Base-by-base conservation (phyloP, 1,140 invertebrate species). In the Catajapyx aquilonaris region DNA sequence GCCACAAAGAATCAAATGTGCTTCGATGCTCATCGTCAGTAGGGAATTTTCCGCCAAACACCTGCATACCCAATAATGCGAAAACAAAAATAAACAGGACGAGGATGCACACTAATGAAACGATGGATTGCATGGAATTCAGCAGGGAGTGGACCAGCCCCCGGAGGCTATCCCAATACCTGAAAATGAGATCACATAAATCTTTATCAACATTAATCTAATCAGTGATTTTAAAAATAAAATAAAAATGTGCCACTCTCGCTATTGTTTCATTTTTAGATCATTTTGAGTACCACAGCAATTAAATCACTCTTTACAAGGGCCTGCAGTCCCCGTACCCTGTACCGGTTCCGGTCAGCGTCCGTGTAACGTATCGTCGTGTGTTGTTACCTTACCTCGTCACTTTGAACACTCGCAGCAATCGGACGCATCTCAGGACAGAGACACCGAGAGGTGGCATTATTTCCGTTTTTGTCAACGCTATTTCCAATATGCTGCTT, bases 331-430 rank as follows among this genome's bases (percentile, higher is more conserved):
- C n/a, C n/a, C n/a, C n/a, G n/a, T n/a, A n/a, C n/a, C n/a, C n/a
- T n/a, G n/a, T n/a, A n/a, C n/a, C n/a, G n/a, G n/a, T n/a, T n/a
- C n/a, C n/a, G n/a, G n/a, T n/a, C n/a, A n/a, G n/a, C n/a, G n/a
- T n/a, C n/a, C n/a, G n/a, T n/a, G n/a, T n/a, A n/a, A n/a, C n/a
- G n/a, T n/a, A n/a, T n/a, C n/a, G n/a, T n/a, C n/a, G n/a, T n/a
- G n/a, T n/a, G n/a, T n/a, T 17, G 23, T 36, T 31, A 23, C 66
- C 73, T 71, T 58, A 86, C 81, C 84, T 86, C 45, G 81, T 87
- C 38, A 87, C 81, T 67, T 98, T 98, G 61, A 98, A 98, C 41
- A 98, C 93, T 53, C 94, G 66, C 18, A 98, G 71, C 33, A 98
- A 66, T 46, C 94, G 66, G 45, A 98, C 80, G 59, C 93, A 96